Base-by-base conservation (phyloP, 2,888 invertebrate genomes). In the Trileptium ribeirensis region DNA sequence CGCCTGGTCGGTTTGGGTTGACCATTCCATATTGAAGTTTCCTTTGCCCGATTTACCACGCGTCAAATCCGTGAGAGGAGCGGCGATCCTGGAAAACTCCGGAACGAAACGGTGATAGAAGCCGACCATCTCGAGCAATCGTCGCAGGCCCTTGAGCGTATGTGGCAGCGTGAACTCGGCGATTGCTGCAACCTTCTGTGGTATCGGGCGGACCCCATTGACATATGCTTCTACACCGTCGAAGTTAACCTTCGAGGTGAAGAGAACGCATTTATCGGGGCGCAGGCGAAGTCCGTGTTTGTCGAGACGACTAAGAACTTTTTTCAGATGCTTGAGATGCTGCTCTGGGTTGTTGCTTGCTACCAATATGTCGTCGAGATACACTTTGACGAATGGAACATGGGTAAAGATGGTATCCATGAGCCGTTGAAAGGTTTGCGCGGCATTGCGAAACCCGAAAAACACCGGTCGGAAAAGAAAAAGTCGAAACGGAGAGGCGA, bases 21-120 rank as follows among this genome's bases (percentile, higher is more conserved):
- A 33, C 70, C 70, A 70, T 8, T 31, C 15, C 33, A 70, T 70
- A 8, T 31, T 8, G n/a, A n/a, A n/a, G 31, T 31, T 70, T 33
- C n/a, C n/a, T n/a, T n/a, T n/a, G n/a, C n/a, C n/a, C n/a, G n/a
- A n/a, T n/a, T n/a, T n/a, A n/a, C n/a, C 70, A 33, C 70, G 29
- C 36, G 70, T 70, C 33, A 70, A 36, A 36, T 70, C 70, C 3
- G 70, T 70, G 15, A 70, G 70, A 8, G 70, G 70, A 70, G 70
- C 70, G 8, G 70, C 70, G 8, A 70, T 70, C 36, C 36, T 8
- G 29, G 70, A 70, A n/a, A 70, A 70, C 29, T 70, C 33, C 33
- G 70, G 70, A 70, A 70, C 70, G 36, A 70, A 70, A 8, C 70
- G 70, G 36, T 70, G 70, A 36, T 70, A 70, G 36, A 70, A 70